Evolutionary conservation across 2,888 invertebrate species (phyloP), one percentile per base, ranked within the genome.

Genomic region (Drosophila robusta): DNA sequence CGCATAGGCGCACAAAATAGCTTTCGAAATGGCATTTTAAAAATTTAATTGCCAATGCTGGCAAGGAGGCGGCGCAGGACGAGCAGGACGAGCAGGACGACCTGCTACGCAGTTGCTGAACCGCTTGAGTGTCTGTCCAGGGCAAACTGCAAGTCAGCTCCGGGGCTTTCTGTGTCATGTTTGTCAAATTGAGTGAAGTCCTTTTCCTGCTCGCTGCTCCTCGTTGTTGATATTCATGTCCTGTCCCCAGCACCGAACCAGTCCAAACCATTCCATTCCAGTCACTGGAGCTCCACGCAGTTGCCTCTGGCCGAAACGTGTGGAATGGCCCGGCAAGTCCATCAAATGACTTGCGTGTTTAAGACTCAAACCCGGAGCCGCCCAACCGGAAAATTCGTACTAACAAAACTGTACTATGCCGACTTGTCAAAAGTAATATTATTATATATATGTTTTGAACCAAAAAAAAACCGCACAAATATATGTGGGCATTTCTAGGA

Each of bases 101-200:
- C 38, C 39, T 52, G 54, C 22, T 36, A 14, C 56, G 45, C 26
- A 39, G 46, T 39, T 46, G 32, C 8, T 54, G 50, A 56, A 64
- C 44, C 46, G 72, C 55, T 65, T 63, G 66, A 61, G 61, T 69
- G 56, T 69, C 75, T 75, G 81, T 70, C 70, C 73, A 55, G 47
- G 41, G 46, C 45, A 76, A 80, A 77, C 57, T 79, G 81, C 87
- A 75, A 84, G 81, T 86, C 79, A 84, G 79, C 58, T 67, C 56
- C 67, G 65, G 70, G 69, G 51, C 64, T 86, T 86, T 84, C 79
- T 79, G 84, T 86, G 83, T 86, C 87, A 87, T 84, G 84, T 81
- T 84, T 84, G 87, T 81, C 87, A 87, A 84, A 83, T 87, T 80
- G 86, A 83, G 76, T 80, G 72, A 86, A 78, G 80, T 64, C 68